Conservation (phyloP, 2,888 invertebrate genomes). For the Drosophila vallismaia region DNA sequence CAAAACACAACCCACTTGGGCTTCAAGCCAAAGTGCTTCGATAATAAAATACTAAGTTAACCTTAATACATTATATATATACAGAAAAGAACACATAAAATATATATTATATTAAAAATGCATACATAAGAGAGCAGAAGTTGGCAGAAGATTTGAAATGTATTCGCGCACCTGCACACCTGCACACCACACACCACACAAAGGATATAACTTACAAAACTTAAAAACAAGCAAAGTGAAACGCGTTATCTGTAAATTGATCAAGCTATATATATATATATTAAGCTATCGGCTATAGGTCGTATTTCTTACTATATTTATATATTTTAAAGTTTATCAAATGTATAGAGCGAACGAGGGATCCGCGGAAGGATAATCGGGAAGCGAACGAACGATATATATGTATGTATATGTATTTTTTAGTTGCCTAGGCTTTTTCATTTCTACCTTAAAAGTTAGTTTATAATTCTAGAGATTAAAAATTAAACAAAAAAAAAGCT, state of each 20-base stretch:
- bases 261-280: slow-evolving; percentile 20
- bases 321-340: slow-evolving; percentile 28
- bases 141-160: slow-evolving; percentile 37
- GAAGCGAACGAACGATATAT: slow-evolving; percentile 12
- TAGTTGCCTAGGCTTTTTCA: slow-evolving; percentile 64
- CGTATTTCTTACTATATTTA: slow-evolving; percentile 21
- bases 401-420: slow-evolving; percentile 57
- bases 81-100: slow-evolving; percentile 33
- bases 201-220: slow-evolving; percentile 9
- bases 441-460: slow-evolving; percentile 55
- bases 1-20: slow-evolving; percentile 55
- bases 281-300: slow-evolving; percentile 21
- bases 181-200: slow-evolving; percentile 33
- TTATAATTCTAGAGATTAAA: slow-evolving; percentile 51
- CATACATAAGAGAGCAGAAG: slow-evolving; percentile 43
- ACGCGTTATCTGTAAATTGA: slow-evolving; percentile 36
- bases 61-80: slow-evolving; percentile 30
- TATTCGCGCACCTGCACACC: slow-evolving; percentile 50
- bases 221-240: not conserved
- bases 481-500: slow-evolving; percentile 8
- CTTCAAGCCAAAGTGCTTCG: slow-evolving; percentile 66
- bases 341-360: slow-evolving; percentile 30
- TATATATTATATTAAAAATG: slow-evolving; percentile 40
- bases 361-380: not conserved
- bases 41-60: slow-evolving; percentile 45